Evolutionary conservation across 2,797 vertebrate species (phyloP).

Genomic region (Coregonus sp.): DNA sequence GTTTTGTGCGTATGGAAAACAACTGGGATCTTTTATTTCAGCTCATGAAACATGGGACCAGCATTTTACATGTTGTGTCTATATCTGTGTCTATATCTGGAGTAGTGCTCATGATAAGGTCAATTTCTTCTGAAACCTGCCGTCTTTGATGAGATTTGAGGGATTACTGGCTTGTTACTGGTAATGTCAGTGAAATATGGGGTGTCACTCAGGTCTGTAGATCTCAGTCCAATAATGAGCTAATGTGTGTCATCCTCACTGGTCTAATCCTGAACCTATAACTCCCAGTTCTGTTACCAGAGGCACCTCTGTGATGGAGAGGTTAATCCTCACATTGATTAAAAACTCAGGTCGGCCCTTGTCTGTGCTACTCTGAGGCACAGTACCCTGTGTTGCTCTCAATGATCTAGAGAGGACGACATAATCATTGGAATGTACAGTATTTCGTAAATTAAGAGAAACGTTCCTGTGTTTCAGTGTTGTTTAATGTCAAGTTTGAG

Average conservation of each 20-base stretch:
- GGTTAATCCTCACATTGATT: conserved; percentile 58
- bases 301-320: conserved; percentile 37
- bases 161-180: conserved; percentile 62
- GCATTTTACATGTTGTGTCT: too few species aligned
- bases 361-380: neutral
- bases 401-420: neutral
- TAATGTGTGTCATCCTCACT: conserved; percentile 49
- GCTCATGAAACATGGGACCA: too few species aligned
- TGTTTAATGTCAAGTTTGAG: neutral
- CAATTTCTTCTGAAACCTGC: conserved; percentile 27
- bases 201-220: conserved; percentile 48
- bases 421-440: neutral
- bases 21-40: too few species aligned
- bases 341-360: neutral
- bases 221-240: conserved; percentile 60
- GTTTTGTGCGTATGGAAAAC: too few species aligned
- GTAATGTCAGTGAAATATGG: conserved; percentile 52
- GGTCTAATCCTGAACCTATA: conserved; percentile 55
- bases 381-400: neutral
- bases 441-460: neutral
- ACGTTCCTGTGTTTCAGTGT: neutral
- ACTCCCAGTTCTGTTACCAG: conserved; percentile 45
- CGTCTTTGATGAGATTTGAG: conserved; percentile 53
- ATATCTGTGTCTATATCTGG: conserved; percentile 21
- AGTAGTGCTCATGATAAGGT: conserved; percentile 38